Conservation (phyloP, 2,888 invertebrate species). For the Dicyrtomina minuta region DNA sequence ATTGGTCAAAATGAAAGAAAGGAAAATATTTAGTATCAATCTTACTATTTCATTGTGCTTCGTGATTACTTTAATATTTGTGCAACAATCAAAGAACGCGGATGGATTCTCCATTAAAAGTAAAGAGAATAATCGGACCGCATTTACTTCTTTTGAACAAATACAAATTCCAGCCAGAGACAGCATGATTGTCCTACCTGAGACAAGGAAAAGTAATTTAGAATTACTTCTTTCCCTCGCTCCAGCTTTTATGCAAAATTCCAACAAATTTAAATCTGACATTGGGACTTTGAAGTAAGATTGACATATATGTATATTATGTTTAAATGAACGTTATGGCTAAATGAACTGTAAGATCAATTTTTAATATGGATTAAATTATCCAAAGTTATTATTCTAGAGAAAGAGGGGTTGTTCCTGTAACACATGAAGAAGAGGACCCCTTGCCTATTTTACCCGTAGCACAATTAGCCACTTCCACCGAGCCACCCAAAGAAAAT, state of each 20-base stretch:
- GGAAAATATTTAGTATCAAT: neutral
- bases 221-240: conserved; percentile 19
- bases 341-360: too few relatives aligned
- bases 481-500: neutral
- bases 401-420: conserved; percentile 29
- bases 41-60: neutral
- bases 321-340: too few relatives aligned
- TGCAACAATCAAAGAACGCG: too few relatives aligned
- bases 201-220: conserved; percentile 21
- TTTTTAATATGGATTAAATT: too few relatives aligned
- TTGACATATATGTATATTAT: too few relatives aligned
- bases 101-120: conserved; percentile 1
- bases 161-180: neutral
- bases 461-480: neutral
- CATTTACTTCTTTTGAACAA: neutral
- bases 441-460: conserved; percentile 9
- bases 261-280: conserved; percentile 4
- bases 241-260: neutral
- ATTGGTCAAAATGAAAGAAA: neutral
- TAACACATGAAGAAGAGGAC: conserved; percentile 30
- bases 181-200: neutral
- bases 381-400: neutral
- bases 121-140: neutral
- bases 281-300: conserved; percentile 1
- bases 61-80: neutral